Evolutionary conservation across 1,140 invertebrate genomes (phyloP).

Genomic region (Dendrolimus kikuchii): DNA sequence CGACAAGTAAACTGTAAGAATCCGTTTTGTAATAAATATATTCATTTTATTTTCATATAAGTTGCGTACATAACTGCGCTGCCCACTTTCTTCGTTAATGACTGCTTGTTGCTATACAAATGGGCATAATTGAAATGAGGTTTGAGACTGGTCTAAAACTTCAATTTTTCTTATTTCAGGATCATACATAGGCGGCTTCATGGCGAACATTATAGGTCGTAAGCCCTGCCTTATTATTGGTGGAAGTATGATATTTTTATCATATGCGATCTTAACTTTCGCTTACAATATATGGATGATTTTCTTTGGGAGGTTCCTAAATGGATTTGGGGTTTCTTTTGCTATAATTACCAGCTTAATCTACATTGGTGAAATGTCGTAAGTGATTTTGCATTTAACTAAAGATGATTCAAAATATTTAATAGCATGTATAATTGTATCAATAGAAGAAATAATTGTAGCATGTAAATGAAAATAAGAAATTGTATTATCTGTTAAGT

Average conservation of each 20-base stretch:
- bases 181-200: slow-evolving; percentile 32
- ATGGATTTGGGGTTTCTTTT: slow-evolving; percentile 33
- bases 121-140: too few relatives aligned
- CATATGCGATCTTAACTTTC: slow-evolving; percentile 25
- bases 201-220: slow-evolving; percentile 36
- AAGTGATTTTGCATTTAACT: slow-evolving; percentile 14
- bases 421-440: not conserved
- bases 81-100: too few relatives aligned
- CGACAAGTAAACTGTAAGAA: too few relatives aligned
- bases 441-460: not conserved
- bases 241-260: slow-evolving; percentile 25
- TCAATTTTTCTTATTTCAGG: slow-evolving; percentile 23
- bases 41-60: too few relatives aligned
- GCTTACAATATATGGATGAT: slow-evolving; percentile 32
- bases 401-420: not conserved
- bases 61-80: too few relatives aligned
- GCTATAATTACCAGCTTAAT: slow-evolving; percentile 35
- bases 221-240: slow-evolving; percentile 36
- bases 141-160: too few relatives aligned
- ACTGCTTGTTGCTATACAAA: too few relatives aligned
- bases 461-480: not conserved
- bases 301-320: slow-evolving; percentile 31
- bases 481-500: not conserved
- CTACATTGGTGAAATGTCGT: slow-evolving; percentile 43
- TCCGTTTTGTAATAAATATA: too few relatives aligned